A percentile compares a stretch with the other conserved stretches of the same genome.
Evolutionary conservation across 2,888 invertebrate genomes (phyloP).

Genomic region (Cantharis flavilabris): DNA sequence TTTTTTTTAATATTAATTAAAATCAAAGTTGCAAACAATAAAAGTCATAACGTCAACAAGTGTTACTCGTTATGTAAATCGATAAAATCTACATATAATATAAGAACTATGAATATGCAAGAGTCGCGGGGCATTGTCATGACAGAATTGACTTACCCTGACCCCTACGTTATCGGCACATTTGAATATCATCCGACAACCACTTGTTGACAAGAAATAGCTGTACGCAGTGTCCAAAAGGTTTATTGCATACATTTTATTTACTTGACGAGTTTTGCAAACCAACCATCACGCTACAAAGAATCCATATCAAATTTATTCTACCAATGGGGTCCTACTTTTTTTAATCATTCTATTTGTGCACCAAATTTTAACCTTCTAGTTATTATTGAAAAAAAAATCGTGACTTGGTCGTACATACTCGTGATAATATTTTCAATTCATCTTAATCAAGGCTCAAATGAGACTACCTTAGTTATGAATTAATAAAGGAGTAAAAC

Average conservation of each 20-base stretch:
- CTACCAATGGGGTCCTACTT: neutral
- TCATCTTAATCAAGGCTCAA: too few species aligned
- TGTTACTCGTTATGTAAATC: slow-evolving; percentile 48
- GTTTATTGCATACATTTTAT: neutral
- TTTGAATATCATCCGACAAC: slow-evolving; percentile 36
- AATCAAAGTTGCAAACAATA: slow-evolving; percentile 13
- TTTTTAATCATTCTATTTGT: too few species aligned
- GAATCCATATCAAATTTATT: neutral
- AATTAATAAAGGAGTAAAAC: neutral
- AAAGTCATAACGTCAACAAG: slow-evolving; percentile 44
- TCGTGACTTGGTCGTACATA: too few species aligned
- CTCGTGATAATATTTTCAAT: too few species aligned
- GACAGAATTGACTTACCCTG: slow-evolving; percentile 48
- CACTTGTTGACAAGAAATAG: slow-evolving; percentile 30
- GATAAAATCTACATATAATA: slow-evolving; percentile 51
- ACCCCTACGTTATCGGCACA: slow-evolving; percentile 41
- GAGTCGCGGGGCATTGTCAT: slow-evolving; percentile 42
- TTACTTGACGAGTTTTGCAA: neutral
- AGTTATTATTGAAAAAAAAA: neutral
- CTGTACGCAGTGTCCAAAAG: slow-evolving; percentile 18
- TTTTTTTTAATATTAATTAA: neutral
- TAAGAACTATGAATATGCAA: slow-evolving; percentile 49
- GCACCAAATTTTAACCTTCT: too few species aligned
- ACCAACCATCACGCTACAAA: neutral
- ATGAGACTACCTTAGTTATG: neutral